These are phyloP conservation scores for Meloidogyne floridensis DNA, from an alignment of 1,140 invertebrate genomes.

Conservation along the genomic window DNA sequence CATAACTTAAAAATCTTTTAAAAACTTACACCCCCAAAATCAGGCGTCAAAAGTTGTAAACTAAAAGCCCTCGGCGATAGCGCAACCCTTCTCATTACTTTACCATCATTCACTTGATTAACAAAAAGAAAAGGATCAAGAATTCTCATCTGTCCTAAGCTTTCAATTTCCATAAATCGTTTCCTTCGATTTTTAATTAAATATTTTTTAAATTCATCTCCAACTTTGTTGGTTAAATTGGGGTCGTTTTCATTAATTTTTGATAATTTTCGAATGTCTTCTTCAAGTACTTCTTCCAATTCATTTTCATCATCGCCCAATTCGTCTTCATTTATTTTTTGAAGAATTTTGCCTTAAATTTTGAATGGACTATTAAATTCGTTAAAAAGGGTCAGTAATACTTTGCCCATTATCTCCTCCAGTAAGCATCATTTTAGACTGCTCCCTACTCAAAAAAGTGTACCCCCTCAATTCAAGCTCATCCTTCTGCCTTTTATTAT, in stretches of 20 bases:
- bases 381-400: too few species aligned
- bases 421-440: slow-evolving; percentile 11
- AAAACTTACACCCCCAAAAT: slow-evolving; percentile 31
- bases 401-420: background rate
- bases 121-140: slow-evolving; percentile 22
- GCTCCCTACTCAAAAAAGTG: slow-evolving; percentile 30
- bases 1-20: background rate
- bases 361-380: background rate
- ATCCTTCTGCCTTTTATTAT: slow-evolving; percentile 25
- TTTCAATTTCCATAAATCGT: background rate
- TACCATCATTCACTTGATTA: slow-evolving; percentile 27
- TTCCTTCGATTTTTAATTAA: background rate
- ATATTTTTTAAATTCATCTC: background rate
- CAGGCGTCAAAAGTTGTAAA: slow-evolving; percentile 14
- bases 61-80: slow-evolving; percentile 38
- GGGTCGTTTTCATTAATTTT: background rate
- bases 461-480: slow-evolving; percentile 23
- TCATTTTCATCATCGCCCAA: slow-evolving; percentile 4
- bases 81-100: slow-evolving; percentile 27
- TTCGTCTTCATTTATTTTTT: background rate
- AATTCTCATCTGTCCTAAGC: slow-evolving; percentile 4
- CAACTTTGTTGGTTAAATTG: background rate
- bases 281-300: slow-evolving; percentile 12
- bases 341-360: background rate
- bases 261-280: slow-evolving; percentile 19